Base-by-base conservation (phyloP, 2,888 invertebrate genomes). In the Auanema sp. region DNA sequence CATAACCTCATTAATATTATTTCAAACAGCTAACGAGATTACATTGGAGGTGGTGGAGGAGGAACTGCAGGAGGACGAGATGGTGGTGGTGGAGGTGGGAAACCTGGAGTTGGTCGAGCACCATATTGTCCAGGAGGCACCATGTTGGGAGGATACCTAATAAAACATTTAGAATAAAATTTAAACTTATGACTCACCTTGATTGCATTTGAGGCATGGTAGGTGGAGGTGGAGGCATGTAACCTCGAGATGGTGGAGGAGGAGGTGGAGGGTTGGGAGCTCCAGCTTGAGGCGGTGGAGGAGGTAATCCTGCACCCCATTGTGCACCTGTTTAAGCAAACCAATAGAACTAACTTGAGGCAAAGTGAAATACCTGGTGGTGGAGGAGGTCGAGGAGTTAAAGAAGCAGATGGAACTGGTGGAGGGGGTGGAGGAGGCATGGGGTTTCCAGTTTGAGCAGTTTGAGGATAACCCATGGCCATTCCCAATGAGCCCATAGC, bases 341-440 rank as follows among this genome's bases (percentile, higher is more conserved):
- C 6, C 18, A 8, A n/a, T n/a, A 18, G 23, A 5, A 8, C 2
- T 24, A 16, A 50, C 49, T 21, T 3, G 11, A 33, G 5, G 11
- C 3, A 21, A 50, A 18, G 14, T 8, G 16, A 58, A 51, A 51
- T 18, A 58, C 41, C 14, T 18, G 21, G 21, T 8, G 73, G 75
- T 24, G 75, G 72, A 25, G 72, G 73, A 54, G 75, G 77, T 18
- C 72, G 73, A 14, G 71, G 68, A 11, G 75, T 71, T 25, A 68
- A 68, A 4, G 75, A 73, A 8, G 71, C 71, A 10, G 73, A 67
- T 12, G 73, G 66, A 60, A 71, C 66, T 11, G 73, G 73, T 18
- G 67, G 68, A 44, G 70, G 72, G 43, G 71, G 69, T 18, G 75
- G 75, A 25, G 76, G 72, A 4, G 71, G 71, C 65, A 67, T 72